phyloP scores from a whole-genome alignment of 2,797 vertebrate species.

The Arrhamphus sclerolepis region DNA sequence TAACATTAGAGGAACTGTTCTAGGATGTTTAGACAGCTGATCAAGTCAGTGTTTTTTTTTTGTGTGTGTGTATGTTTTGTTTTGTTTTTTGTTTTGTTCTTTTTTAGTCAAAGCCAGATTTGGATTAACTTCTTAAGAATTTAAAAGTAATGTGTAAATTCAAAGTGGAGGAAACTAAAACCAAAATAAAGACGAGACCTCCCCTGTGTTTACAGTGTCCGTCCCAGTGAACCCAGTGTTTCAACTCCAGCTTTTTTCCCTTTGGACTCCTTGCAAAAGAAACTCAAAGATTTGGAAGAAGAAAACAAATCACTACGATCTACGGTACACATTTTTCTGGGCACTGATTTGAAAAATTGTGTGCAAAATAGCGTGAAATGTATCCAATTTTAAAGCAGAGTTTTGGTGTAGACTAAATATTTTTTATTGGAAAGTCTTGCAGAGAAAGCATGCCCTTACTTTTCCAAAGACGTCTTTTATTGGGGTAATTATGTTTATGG shows the following conservation, averaged over 20 bases:
- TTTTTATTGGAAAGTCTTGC: no score
- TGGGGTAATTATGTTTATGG: not conserved
- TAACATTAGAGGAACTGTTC: no score
- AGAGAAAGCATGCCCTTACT: no score
- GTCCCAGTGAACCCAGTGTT: constrained; percentile 86
- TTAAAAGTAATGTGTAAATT: not conserved
- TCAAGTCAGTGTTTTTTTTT: no score
- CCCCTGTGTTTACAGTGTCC: constrained; percentile 78
- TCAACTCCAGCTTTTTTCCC: constrained; percentile 90
- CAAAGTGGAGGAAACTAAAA: not conserved
- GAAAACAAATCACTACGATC: constrained; percentile 94
- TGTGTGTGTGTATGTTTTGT: no score
- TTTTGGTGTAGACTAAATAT: no score
- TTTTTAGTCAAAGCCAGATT: no score
- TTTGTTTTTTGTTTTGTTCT: no score
- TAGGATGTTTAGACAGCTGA: no score
- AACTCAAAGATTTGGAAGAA: constrained; percentile 96
- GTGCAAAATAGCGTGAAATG: no score
- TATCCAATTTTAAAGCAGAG: not conserved
- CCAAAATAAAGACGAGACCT: not conserved
- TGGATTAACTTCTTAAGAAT: no score
- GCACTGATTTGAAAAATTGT: no score
- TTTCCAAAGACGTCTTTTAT: not conserved
- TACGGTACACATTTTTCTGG: constrained; percentile 78
- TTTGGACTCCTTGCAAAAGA: constrained; percentile 95